Evolutionary conservation across 2,888 invertebrate genomes (phyloP).

Genomic region (Hypselothyrea guttata): DNA sequence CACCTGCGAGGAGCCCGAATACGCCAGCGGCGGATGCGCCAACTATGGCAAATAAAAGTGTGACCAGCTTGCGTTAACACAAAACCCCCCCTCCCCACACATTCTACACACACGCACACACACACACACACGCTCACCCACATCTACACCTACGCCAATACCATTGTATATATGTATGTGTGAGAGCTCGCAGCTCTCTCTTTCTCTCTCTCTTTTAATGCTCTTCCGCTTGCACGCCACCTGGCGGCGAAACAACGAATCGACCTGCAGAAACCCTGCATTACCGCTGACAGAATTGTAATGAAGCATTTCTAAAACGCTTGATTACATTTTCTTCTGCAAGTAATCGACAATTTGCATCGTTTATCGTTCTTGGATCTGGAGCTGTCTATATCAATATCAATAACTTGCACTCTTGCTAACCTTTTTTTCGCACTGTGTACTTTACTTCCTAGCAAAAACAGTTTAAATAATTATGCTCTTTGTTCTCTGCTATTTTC

Average conservation of each 20-base stretch:
- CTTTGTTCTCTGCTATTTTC: not conserved
- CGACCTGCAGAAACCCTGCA: no score
- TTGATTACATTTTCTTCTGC: no score
- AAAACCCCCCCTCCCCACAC: no score
- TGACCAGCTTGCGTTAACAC: no score
- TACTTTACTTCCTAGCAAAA: not conserved
- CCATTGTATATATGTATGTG: slow-evolving; percentile 64
- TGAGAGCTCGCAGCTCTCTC: slow-evolving; percentile 13
- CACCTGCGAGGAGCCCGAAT: slow-evolving; percentile 88
- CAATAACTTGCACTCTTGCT: slow-evolving; percentile 2
- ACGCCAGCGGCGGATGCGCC: slow-evolving; percentile 78
- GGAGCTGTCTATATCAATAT: no score
- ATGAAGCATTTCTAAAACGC: no score
- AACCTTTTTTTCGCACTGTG: not conserved
- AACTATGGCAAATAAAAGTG: slow-evolving; percentile 75
- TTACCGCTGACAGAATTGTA: no score
- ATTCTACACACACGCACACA: slow-evolving; percentile 3
- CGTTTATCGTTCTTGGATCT: no score
- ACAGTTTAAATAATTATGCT: not conserved
- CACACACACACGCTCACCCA: slow-evolving; percentile 12
- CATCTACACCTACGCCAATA: slow-evolving; percentile 6
- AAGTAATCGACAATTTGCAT: no score
- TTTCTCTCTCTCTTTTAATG: no score
- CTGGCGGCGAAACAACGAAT: no score
- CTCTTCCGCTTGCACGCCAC: no score